Evolutionary conservation across 2,888 invertebrate genomes (phyloP).

Genomic region (Oscheius onirici): DNA sequence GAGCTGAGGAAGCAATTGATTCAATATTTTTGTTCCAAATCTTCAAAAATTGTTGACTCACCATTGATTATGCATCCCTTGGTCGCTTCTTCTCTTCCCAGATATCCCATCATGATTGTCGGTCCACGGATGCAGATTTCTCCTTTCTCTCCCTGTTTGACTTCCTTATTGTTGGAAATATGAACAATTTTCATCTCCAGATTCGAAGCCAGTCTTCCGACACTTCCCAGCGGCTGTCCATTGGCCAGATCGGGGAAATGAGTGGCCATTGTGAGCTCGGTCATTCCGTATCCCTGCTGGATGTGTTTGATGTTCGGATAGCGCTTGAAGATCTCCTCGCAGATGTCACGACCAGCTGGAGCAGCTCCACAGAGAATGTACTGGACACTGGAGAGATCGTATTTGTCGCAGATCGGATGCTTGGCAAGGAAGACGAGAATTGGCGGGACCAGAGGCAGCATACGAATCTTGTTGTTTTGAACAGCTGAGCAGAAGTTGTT

Average conservation of each 20-base stretch:
- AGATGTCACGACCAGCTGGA: constrained; percentile 66
- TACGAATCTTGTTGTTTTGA: constrained; percentile 55
- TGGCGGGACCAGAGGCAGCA: constrained; percentile 81
- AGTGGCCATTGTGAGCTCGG: constrained; percentile 80
- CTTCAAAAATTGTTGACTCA: too few species aligned
- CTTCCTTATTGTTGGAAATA: constrained; percentile 38
- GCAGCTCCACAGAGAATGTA: constrained; percentile 72
- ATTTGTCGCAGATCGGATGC: constrained; percentile 79
- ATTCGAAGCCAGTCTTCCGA: constrained; percentile 78
- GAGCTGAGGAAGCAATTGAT: too few species aligned
- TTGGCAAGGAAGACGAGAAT: constrained; percentile 82
- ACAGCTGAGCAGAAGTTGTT: constrained; percentile 58
- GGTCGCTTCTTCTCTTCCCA: constrained; percentile 81
- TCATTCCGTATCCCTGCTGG: constrained; percentile 80
- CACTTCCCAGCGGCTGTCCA: constrained; percentile 78
- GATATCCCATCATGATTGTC: constrained; percentile 82
- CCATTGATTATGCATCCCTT: constrained; percentile 79
- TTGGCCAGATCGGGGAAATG: constrained; percentile 71
- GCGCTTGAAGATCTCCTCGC: constrained; percentile 59
- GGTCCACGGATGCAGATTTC: constrained; percentile 82
- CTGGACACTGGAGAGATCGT: constrained; percentile 81
- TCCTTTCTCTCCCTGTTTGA: constrained; percentile 79
- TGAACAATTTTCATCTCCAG: constrained; percentile 76
- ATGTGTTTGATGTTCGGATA: constrained; percentile 57
- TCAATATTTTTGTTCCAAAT: too few species aligned